Base-by-base conservation (phyloP, 2,113 vertebrate species). In the Accipiter virgatus region DNA sequence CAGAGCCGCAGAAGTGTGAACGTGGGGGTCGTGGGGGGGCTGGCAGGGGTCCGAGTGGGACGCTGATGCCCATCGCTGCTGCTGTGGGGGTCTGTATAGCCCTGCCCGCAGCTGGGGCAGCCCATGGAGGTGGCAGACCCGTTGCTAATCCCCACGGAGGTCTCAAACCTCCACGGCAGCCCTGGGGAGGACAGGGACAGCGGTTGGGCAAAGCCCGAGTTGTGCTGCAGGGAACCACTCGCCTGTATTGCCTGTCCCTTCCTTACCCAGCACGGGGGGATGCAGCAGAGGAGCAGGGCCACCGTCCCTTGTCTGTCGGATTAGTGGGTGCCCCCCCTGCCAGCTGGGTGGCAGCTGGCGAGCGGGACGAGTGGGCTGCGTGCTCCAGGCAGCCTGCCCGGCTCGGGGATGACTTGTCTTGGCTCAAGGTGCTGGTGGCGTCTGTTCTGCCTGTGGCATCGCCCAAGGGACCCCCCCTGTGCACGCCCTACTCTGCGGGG, bases 301-400 rank as follows among this genome's bases (percentile, higher is more conserved):
- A 22, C 26, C 0, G 0, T 11, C 75, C 63, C 68, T 22, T 1
- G 16, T 2, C 25, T 7, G 29, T 8, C 1, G 42, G 48, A 1
- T 27, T 1, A 8, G 48, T 6, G 52, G 56, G 18, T 50, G 36
- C 4, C 48, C 53, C 8, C 23, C 15, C 23, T 3, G 32, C 47
- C 66, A 62, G 66, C 56, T 18, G 27, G 59, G 12, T 42, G 80
- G 62, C 63, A 45, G 85, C 85, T 89, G 93, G 75, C 1, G 4
- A 89, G 81, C 9, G 0, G 52, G 59, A 34, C 65, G 22, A 29
- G 38, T 2, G 26, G 70, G 63, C 75, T n/a, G 31, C 0, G 4
- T 20, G 58, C 87, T 38, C 36, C 2, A 2, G n/a, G 67, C 72
- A 43, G 47, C 40, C 48, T 13, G 25, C 42, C 88, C 53, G 67